Percentiles rank a stretch among this genome's conserved stretches.
Evolutionary conservation across 2,113 vertebrate genomes (phyloP).

Genomic region (Chrysochloris asiatica): DNA sequence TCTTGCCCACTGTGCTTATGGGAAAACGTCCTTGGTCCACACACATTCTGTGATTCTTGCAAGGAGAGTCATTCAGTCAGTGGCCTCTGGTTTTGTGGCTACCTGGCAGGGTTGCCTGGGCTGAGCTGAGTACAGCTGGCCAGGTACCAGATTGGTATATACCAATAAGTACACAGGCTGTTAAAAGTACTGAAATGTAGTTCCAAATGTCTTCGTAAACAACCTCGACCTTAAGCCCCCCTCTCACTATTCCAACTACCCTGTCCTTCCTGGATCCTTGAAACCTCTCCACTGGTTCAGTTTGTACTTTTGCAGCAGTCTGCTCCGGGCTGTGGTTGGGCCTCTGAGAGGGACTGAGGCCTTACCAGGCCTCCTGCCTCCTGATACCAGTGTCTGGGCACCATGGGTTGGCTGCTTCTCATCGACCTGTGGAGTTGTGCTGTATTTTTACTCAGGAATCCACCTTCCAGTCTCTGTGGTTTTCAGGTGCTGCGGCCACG

Average conservation of each 20-base stretch:
- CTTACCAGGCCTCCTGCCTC: constrained; percentile 7
- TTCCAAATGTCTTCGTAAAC: neutral
- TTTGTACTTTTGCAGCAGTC: neutral
- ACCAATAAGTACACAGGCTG: neutral
- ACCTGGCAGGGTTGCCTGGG: constrained; percentile 18
- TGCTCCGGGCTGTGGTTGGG: constrained; percentile 8
- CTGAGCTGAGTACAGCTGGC: neutral
- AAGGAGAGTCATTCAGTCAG: neutral
- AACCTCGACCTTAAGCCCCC: neutral
- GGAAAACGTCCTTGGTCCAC: constrained; percentile 21
- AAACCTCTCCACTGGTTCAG: neutral
- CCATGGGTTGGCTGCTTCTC: neutral
- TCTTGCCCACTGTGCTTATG: neutral
- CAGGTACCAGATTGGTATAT: neutral
- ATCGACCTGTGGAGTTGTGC: neutral
- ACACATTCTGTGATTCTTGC: constrained; percentile 8
- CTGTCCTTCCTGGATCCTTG: neutral
- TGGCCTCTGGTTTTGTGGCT: constrained; percentile 16
- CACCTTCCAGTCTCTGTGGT: constrained; percentile 36
- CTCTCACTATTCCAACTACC: neutral
- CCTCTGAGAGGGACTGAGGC: neutral
- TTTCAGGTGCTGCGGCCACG: constrained; percentile 67
- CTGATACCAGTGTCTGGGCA: neutral
- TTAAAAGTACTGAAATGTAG: neutral
- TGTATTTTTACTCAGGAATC: neutral